Evolutionary conservation across 2,113 vertebrate species (phyloP).

Genomic region (Cyanistes caeruleus): DNA sequence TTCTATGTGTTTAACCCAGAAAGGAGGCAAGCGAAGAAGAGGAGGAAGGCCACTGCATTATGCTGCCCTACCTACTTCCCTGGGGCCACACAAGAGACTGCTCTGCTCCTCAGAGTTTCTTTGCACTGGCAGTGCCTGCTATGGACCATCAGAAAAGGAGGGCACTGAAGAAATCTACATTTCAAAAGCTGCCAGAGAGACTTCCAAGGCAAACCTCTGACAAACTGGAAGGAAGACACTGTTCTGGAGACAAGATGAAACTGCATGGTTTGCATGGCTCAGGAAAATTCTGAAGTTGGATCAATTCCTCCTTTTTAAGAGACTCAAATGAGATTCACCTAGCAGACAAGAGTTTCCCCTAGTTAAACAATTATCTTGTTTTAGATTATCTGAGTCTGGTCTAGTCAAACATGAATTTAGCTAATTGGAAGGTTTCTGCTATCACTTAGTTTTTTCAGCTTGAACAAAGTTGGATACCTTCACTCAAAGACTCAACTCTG

Average conservation of each 20-base stretch:
- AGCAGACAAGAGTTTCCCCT: neutral
- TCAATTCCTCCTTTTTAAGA: neutral
- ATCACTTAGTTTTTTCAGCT: neutral
- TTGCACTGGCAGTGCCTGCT: neutral
- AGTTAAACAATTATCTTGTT: neutral
- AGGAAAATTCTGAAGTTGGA: neutral
- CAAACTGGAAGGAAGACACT: neutral
- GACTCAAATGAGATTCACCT: neutral
- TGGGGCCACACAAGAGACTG: neutral
- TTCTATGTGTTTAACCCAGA: neutral
- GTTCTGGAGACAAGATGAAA: neutral
- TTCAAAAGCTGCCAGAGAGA: neutral
- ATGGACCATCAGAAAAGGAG: neutral
- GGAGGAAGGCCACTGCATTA: neutral
- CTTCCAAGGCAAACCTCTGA: neutral
- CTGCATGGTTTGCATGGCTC: neutral
- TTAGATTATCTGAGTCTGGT: neutral
- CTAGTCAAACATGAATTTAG: neutral
- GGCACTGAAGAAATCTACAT: neutral
- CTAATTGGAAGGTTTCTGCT: neutral
- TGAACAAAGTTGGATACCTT: neutral
- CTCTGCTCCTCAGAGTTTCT: neutral
- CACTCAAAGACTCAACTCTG: neutral
- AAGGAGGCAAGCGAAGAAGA: neutral
- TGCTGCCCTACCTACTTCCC: neutral